These are phyloP conservation scores for Iselma pallidipennis DNA, from an alignment of 2,888 invertebrate genomes.

Conservation along the genomic window DNA sequence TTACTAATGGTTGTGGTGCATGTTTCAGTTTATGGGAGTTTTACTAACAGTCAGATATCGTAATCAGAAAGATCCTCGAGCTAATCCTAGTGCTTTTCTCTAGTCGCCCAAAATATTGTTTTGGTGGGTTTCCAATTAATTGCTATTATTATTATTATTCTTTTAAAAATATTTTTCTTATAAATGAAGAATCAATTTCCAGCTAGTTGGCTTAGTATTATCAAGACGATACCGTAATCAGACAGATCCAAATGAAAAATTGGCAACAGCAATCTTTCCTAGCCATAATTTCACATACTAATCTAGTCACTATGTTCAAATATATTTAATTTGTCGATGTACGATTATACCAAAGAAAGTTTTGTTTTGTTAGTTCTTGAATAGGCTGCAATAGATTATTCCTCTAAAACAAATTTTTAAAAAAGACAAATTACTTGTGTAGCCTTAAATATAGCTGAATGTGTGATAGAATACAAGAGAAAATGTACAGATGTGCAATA, in stretches of 20 bases:
- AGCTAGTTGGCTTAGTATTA: conserved; percentile 83
- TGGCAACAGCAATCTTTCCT: conserved; percentile 75
- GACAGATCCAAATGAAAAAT: conserved; percentile 73
- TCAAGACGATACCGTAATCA: conserved; percentile 81
- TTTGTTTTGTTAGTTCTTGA: background rate
- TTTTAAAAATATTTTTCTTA: conserved; percentile 15
- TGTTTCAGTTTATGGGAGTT: conserved; percentile 91
- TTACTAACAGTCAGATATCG: conserved; percentile 96
- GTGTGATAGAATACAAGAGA: background rate
- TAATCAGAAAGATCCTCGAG: conserved; percentile 97
- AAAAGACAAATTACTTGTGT: too few relatives aligned
- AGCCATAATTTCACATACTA: conserved; percentile 55
- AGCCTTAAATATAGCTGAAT: background rate
- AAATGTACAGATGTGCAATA: too few relatives aligned
- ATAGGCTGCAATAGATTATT: too few relatives aligned
- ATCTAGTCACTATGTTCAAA: conserved; percentile 41
- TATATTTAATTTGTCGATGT: conserved; percentile 17
- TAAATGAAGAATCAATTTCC: conserved; percentile 35
- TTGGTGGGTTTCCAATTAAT: conserved; percentile 40
- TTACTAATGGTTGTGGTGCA: conserved; percentile 35
- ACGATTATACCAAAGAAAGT: conserved; percentile 40
- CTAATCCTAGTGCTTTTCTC: conserved; percentile 96
- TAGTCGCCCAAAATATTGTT: conserved; percentile 66
- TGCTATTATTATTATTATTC: conserved; percentile 10
- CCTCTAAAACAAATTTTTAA: too few relatives aligned